These are phyloP conservation scores for Zaprionus lineosus DNA, from an alignment of 2,888 invertebrate species.

Conservation along the genomic window DNA sequence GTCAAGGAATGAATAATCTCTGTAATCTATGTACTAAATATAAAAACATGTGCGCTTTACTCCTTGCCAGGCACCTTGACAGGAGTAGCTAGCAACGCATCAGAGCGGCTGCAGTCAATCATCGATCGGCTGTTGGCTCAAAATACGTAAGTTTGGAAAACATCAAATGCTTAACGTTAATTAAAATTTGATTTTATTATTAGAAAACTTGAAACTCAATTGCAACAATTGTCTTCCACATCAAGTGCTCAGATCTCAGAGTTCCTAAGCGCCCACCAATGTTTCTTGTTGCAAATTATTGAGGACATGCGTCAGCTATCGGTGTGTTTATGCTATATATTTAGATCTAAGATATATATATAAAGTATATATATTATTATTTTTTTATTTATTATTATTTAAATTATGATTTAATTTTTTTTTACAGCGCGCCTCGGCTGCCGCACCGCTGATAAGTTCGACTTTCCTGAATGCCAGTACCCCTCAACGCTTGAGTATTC, in stretches of 20 bases:
- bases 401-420: background rate
- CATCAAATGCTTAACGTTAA: background rate
- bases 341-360: background rate
- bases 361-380: background rate
- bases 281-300: constrained; percentile 79
- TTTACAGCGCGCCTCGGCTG: constrained; percentile 37
- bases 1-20: background rate
- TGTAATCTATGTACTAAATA: no score
- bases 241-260: constrained; percentile 73
- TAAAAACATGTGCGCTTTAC: no score
- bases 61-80: constrained; percentile 60
- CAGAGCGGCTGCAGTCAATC: constrained; percentile 77
- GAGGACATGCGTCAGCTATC: constrained; percentile 80
- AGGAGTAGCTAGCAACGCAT: constrained; percentile 72
- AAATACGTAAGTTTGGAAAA: constrained; percentile 70
- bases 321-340: constrained; percentile 44
- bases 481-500: constrained; percentile 70
- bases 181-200: background rate
- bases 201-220: constrained; percentile 78
- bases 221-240: constrained; percentile 68
- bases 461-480: constrained; percentile 79
- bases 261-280: constrained; percentile 79
- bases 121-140: constrained; percentile 78
- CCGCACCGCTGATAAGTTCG: constrained; percentile 63
- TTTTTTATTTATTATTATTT: background rate